Percentiles rank a stretch among this genome's conserved stretches.
phyloP scores from a whole-genome alignment of 2,888 invertebrate genomes.

The Portevinia maculata region DNA sequence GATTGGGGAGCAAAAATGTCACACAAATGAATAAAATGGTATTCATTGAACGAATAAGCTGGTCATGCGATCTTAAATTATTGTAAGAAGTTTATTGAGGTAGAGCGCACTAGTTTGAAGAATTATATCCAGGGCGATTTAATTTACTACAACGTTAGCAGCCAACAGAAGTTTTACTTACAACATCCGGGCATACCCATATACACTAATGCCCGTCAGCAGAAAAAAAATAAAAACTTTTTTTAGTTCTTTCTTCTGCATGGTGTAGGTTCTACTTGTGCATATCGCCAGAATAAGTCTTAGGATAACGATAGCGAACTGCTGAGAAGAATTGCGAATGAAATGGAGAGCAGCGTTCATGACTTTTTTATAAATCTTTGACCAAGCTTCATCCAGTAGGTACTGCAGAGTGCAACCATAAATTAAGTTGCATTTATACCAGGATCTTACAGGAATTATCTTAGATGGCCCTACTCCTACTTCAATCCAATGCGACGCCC shows the following conservation, averaged over 20 bases:
- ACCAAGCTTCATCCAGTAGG: conserved; percentile 36
- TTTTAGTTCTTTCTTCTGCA: conserved; percentile 4
- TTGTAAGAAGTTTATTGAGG: too few relatives aligned
- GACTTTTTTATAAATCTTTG: conserved; percentile 72
- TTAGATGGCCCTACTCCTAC: neutral
- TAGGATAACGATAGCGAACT: conserved; percentile 3
- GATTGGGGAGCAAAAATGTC: too few relatives aligned
- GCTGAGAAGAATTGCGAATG: conserved; percentile 27
- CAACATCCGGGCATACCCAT: neutral
- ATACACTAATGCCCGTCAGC: neutral
- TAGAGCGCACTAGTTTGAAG: conserved; percentile 1
- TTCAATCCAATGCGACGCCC: conserved; percentile 2
- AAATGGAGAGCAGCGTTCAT: conserved; percentile 61
- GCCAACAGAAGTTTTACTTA: conserved; percentile 4
- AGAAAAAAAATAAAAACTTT: too few relatives aligned
- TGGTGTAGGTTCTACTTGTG: neutral
- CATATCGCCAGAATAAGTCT: neutral
- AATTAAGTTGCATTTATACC: conserved; percentile 67
- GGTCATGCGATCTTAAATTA: too few relatives aligned
- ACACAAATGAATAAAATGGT: too few relatives aligned
- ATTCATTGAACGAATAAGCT: too few relatives aligned
- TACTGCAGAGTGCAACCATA: conserved; percentile 40
- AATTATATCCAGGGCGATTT: conserved; percentile 4
- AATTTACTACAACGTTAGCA: conserved; percentile 26
- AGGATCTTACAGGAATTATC: conserved; percentile 42